Base-by-base conservation (phyloP, 2,113 vertebrate genomes). In the Melanotaenia duboulayi region DNA sequence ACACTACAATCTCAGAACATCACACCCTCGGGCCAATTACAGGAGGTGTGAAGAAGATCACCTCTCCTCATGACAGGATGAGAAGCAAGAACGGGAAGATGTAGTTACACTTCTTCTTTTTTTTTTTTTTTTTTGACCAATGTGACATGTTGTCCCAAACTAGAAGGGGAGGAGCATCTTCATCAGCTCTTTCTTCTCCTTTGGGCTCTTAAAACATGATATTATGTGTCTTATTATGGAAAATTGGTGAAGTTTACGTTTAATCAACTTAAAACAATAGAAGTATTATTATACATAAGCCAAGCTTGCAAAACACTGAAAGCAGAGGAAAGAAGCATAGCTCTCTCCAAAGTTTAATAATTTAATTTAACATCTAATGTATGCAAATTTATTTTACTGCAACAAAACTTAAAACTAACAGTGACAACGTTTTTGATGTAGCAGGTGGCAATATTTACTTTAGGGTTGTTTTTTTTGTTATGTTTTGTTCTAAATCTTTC, bases 1-100 rank as follows among this genome's bases (percentile, higher is more conserved):
- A 82, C 78, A 85, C 78, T 57, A 49, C 71, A 86, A 63, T 64
- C 61, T 80, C 32, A 75, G 84, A 82, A 81, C 87, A 86, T 86
- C 83, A 62, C 89, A 89, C 80, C 82, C 76, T 75, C 13, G 19
- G 68, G 76, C 49, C 69, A 61, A 81, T 83, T 83, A 71, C 84
- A 90, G 56, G 46, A 81, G 63, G 85, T 79, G 86, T 73, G 82
- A 75, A 84, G 70, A 76, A 85, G 81, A 81, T 80, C 76, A 71
- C 74, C 71, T 78, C 81, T 71, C 65, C 71, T 66, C 42, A 11
- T 82, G 70, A 84, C 72, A 80, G 72, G 55, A 65, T 24, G 63
- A 80, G 24, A 22, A 62, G 46, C 46, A 65, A 16, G 42, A 54
- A 60, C 25, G 25, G 10, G 44, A 65, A 75, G 51, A 65, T 39